phyloP scores from a whole-genome alignment of 1,140 invertebrate genomes.

The Drosophila nikananu region DNA sequence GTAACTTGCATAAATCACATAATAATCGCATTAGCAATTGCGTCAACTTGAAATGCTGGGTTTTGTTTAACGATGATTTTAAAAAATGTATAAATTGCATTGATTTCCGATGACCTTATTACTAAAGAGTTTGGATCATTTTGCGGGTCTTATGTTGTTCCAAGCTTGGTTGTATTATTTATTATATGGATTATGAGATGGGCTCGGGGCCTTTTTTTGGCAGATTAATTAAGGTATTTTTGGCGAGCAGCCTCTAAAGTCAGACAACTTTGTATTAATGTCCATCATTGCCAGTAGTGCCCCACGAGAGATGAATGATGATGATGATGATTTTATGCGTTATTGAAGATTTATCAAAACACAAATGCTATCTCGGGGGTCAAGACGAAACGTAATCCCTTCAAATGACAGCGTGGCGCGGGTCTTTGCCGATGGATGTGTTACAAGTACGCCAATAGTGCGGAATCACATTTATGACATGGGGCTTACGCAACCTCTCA shows the following conservation, averaged over 20 bases:
- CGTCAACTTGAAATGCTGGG: slow-evolving; percentile 49
- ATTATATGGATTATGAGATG: slow-evolving; percentile 26
- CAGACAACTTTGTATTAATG: slow-evolving; percentile 59
- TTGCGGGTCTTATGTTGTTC: slow-evolving; percentile 54
- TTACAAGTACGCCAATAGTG: slow-evolving; percentile 26
- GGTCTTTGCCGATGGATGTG: slow-evolving; percentile 5
- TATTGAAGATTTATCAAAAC: slow-evolving; percentile 67
- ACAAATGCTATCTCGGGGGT: slow-evolving; percentile 37
- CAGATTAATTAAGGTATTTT: slow-evolving; percentile 52
- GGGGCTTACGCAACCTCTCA: slow-evolving; percentile 26
- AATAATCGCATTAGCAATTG: slow-evolving; percentile 68
- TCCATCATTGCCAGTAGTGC: slow-evolving; percentile 39
- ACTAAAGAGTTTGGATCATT: slow-evolving; percentile 40
- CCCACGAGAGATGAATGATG: slow-evolving; percentile 57
- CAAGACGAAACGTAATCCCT: slow-evolving; percentile 30
- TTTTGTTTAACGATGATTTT: slow-evolving; percentile 12
- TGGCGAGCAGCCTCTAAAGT: slow-evolving; percentile 23
- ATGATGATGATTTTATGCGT: slow-evolving; percentile 76
- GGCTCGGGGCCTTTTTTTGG: slow-evolving; percentile 23
- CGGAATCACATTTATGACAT: slow-evolving; percentile 31
- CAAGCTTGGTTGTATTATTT: slow-evolving; percentile 35
- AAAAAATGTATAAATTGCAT: slow-evolving; percentile 33
- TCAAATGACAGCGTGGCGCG: slow-evolving; percentile 61
- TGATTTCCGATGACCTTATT: slow-evolving; percentile 67
- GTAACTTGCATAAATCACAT: slow-evolving; percentile 57